Base-by-base conservation (phyloP, 2,113 vertebrate genomes). In the Micronycteris hirsuta region DNA sequence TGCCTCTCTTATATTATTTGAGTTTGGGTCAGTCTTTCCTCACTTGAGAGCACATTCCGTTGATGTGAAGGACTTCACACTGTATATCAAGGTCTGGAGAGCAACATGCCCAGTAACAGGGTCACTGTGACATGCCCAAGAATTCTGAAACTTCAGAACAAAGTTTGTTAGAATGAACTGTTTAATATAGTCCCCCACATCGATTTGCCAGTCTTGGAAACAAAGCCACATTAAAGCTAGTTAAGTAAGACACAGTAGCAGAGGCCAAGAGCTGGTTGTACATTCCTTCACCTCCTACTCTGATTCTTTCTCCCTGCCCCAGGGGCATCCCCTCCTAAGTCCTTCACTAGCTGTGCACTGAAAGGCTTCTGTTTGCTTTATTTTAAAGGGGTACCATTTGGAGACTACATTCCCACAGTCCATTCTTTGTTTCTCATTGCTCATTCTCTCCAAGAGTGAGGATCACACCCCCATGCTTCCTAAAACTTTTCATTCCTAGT, bases 141-240 rank as follows among this genome's bases (percentile, higher is more conserved):
- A 54, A 89, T 83, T 95, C 77, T 89, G 41, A 94, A 74, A 86
- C 91, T 93, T 95, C 61, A 89, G 80, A 92, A 74, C 58, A 49
- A 89, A 52, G n/a, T 13, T 65, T 47, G 58, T 92, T 71, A 85
- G 47, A 93, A 87, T 4, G 14, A 74, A 76, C 65, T 63, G 10
- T 65, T 85, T 33, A 87, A 94, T 54, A 41, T 26, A 87, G 4
- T 45, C 76, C 81, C 47, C 33, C 77, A 67, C 74, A 20, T 4
- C 36, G 41, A 80, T 56, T 85, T 90, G 43, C 84, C 45, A 87
- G 47, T 14, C 26, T 22, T 73, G 65, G 87, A 97, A 90, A 97
- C 56, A 96, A 96, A 87, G 61, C 65, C 87, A 87, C 74, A 56
- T 2, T 76, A 56, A 81, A 77, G 52, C n/a, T 71, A 71, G 20